phyloP scores from a whole-genome alignment of 2,113 vertebrate species.

The Indicator maculatus region DNA sequence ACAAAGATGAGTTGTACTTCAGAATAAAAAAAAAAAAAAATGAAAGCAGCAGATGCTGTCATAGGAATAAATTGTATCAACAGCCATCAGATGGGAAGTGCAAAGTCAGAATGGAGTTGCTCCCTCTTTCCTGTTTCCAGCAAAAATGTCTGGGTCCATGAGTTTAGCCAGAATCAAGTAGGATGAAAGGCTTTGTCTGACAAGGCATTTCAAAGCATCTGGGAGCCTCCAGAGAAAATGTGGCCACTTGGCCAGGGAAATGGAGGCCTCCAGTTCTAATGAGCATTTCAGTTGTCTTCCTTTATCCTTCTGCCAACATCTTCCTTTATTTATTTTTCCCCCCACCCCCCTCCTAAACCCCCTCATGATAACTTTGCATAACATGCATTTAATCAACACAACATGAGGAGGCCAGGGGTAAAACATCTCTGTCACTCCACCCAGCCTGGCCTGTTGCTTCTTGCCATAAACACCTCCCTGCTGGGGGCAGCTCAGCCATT shows the following conservation, averaged over 20 bases:
- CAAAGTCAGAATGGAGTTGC: slow-evolving; percentile 21
- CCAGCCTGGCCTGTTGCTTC: neutral
- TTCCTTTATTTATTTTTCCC: neutral
- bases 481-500: neutral
- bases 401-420: neutral
- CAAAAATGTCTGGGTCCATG: neutral
- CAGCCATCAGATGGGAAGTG: slow-evolving; percentile 54
- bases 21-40: slow-evolving; percentile 36
- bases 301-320: slow-evolving; percentile 47
- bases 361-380: neutral
- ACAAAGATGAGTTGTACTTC: slow-evolving; percentile 61
- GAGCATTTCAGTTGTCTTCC: slow-evolving; percentile 37
- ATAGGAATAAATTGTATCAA: slow-evolving; percentile 57
- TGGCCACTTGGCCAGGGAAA: slow-evolving; percentile 41
- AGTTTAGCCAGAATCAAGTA: slow-evolving; percentile 39
- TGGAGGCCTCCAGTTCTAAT: slow-evolving; percentile 40
- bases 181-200: slow-evolving; percentile 58
- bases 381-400: neutral
- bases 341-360: too few species aligned
- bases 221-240: slow-evolving; percentile 37
- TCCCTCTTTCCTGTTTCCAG: slow-evolving; percentile 24
- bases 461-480: neutral
- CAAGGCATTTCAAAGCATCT: slow-evolving; percentile 53
- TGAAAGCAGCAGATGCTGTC: slow-evolving; percentile 64
- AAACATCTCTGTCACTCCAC: neutral